Evolutionary conservation across 2,797 vertebrate species (phyloP), one percentile per base, ranked within the genome.

Genomic region (Darevskia mixta): DNA sequence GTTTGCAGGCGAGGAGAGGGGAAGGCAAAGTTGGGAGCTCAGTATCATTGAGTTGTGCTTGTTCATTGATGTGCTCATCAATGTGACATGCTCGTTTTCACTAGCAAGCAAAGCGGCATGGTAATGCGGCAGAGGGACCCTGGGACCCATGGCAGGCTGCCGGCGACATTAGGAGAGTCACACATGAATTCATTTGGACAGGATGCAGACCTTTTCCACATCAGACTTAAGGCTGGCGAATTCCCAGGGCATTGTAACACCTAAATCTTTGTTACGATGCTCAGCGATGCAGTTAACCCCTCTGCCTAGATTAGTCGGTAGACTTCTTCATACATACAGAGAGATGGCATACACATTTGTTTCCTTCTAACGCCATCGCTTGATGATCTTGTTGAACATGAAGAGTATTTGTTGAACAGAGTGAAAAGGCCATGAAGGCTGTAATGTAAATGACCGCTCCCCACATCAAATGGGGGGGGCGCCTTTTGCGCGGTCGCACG

Each of bases 231-330:
- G 43, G 73, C 32, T 35, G 27, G 61, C 29, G 55, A 77, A 82
- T 77, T 83, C 73, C 61, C 80, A 69, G 38, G 1, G 29, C 25
- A 11, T 15, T 38, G 18, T 61, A 66, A 38, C 25, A 66, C 8
- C 86, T 83, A 88, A 83, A 88, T 88, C 72, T 67, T 87, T 55
- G n/a, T 82, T 83, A 88, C 3, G 82, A 32, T 38, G 73, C 41
- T 87, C 55, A 83, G 87, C 64, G 43, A 43, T n/a, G 81, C 75
- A 71, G n/a, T 66, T 11, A 87, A 61, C 58, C 61, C 49, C 79
- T 86, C n/a, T 80, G 66, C 23, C 66, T 71, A 79, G 45, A 79
- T 71, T 71, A 58, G 64, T 23, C 71, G 66, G 77, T 43, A 38
- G 66, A 71, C 66, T 32, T 86, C 41, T 71, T 38, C 55, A 27